Evolutionary conservation across 92 coral and sea anemone species (phyloP).

Genomic region (Galaxea fascicularis): DNA sequence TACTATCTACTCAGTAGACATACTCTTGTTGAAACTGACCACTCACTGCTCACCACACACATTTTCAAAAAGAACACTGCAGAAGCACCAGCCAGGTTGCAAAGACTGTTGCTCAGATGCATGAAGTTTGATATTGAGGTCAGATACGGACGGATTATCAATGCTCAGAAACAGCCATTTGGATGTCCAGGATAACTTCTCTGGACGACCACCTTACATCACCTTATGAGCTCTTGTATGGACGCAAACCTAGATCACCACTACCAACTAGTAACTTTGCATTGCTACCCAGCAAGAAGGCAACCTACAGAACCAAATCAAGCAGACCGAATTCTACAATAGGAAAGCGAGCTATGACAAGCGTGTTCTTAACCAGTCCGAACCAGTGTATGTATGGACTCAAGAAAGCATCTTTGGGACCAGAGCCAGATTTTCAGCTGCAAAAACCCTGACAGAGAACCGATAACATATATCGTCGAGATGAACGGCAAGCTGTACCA

Average conservation of each 20-base stretch:
- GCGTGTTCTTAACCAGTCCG: conserved; percentile 25
- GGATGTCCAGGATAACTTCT: conserved; percentile 60
- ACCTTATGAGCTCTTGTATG: conserved; percentile 36
- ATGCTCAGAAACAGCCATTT: too few relatives aligned
- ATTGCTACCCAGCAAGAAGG: conserved; percentile 38
- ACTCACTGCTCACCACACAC: conserved; percentile 23
- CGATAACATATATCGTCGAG: conserved; percentile 57
- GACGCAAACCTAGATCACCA: conserved; percentile 57
- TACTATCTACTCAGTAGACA: conserved; percentile 28
- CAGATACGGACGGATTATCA: too few relatives aligned
- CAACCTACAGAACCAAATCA: conserved; percentile 40
- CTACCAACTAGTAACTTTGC: conserved; percentile 43
- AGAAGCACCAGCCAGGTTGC: conserved; percentile 40
- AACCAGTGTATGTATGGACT: conserved; percentile 60
- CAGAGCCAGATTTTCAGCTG: conserved; percentile 25
- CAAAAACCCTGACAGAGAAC: conserved; percentile 57
- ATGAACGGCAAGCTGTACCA: conserved; percentile 48
- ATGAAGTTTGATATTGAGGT: conserved; percentile 54
- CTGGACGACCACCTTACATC: conserved; percentile 29
- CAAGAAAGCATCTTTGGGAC: conserved; percentile 52
- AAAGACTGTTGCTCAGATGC: conserved; percentile 28
- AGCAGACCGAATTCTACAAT: conserved; percentile 51
- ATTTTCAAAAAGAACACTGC: conserved; percentile 51
- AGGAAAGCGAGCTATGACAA: conserved; percentile 43
- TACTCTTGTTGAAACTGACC: conserved; percentile 38